Base-by-base conservation (phyloP, 2,888 invertebrate genomes). In the Salpingus planirostris region DNA sequence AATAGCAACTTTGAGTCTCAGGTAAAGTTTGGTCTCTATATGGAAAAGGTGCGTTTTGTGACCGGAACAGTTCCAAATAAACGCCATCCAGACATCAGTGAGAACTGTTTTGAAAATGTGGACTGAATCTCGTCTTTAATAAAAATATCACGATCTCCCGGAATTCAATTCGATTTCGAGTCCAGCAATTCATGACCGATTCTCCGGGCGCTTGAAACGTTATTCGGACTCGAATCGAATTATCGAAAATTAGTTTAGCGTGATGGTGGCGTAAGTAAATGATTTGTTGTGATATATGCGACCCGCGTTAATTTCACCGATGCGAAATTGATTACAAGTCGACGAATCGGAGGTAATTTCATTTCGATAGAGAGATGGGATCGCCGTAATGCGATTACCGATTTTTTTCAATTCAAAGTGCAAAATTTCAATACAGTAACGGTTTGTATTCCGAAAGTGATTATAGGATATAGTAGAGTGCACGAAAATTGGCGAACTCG, bases 81-180 rank as follows among this genome's bases (percentile, higher is more conserved):
- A 32, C 46, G 44, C 39, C 45, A 37, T n/a, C n/a, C n/a, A n/a
- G n/a, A n/a, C n/a, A n/a, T n/a, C 37, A 38, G 44, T 53, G 49
- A 36, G 40, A 47, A 45, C 54, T 52, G 51, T 51, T 55, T 50
- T 54, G 52, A 52, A 54, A 54, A 42, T 28, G 29, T 33, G 25
- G 29, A 24, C 26, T 13, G 29, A 29, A 28, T 33, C 24, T 18
- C 8, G 18, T 18, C 5, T 29, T 27, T 33, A 24, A 33, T 33
- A 34, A 34, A 35, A 35, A 27, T 15, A 27, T 18, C 8, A 18
- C 18, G 5, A 8, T 18, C 8, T 18, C 18, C 18, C 8, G 18
- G 5, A 5, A 18, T 18, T 8, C 5, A 18, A 18, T 18, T 6
- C 5, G 5, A n/a, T 5, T 18, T 18, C 5, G 8, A 18, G 18